Evolutionary conservation across 2,888 invertebrate species (phyloP).

Genomic region (Stenolophus ochropezus): DNA sequence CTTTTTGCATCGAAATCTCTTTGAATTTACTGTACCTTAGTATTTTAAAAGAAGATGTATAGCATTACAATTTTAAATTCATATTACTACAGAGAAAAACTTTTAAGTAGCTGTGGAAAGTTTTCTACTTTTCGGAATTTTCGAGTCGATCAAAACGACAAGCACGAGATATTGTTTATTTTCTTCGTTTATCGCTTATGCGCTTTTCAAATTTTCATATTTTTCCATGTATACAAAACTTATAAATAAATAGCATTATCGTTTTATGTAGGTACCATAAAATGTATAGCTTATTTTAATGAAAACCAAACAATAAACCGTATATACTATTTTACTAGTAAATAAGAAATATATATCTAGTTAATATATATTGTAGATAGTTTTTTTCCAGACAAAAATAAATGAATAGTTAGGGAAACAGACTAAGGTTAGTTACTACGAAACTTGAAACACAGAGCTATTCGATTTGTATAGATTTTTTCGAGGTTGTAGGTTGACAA

Average conservation of each 20-base stretch:
- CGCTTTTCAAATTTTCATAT: conserved; percentile 11
- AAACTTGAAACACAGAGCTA: too few relatives aligned
- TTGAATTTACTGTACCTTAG: conserved; percentile 34
- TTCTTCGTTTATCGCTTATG: conserved; percentile 13
- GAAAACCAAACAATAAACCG: too few relatives aligned
- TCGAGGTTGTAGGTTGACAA: too few relatives aligned
- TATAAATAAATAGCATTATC: too few relatives aligned
- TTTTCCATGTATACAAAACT: background rate
- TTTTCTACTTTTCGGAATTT: conserved; percentile 44
- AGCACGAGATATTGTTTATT: conserved; percentile 26
- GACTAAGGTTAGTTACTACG: too few relatives aligned
- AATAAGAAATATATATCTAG: too few relatives aligned
- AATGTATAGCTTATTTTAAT: background rate
- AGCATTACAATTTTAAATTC: conserved; percentile 57
- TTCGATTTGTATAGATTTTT: too few relatives aligned
- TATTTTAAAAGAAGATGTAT: conserved; percentile 49
- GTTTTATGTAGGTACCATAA: too few relatives aligned
- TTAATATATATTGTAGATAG: too few relatives aligned
- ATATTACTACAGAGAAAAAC: conserved; percentile 49
- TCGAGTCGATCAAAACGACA: conserved; percentile 37
- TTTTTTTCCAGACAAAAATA: too few relatives aligned
- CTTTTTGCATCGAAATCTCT: conserved; percentile 41
- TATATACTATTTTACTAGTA: too few relatives aligned
- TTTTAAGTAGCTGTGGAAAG: conserved; percentile 50
- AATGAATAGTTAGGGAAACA: too few relatives aligned